These are phyloP conservation scores for Chymomyza procnemis DNA, from an alignment of 2,888 invertebrate species.

Conservation along the genomic window DNA sequence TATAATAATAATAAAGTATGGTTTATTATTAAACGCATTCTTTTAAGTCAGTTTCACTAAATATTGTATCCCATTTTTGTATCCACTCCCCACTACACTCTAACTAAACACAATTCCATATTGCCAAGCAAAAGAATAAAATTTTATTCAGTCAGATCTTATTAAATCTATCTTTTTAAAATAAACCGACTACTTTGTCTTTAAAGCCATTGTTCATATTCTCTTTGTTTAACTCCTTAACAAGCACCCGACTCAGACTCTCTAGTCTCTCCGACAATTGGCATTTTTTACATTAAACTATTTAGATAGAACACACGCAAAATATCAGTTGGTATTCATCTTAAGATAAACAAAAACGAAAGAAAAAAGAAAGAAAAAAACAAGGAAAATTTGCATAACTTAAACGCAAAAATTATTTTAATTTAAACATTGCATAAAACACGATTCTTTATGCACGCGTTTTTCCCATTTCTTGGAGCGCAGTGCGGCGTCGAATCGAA, in stretches of 20 bases:
- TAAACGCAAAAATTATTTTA: slow-evolving; percentile 57
- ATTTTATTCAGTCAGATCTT: not conserved
- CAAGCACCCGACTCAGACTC: not conserved
- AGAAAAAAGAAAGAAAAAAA: no score
- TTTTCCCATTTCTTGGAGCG: slow-evolving; percentile 30
- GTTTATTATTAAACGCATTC: no score
- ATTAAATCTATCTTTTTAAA: not conserved
- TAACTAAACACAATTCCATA: no score
- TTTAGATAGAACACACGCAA: not conserved
- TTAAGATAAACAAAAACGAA: slow-evolving; percentile 35
- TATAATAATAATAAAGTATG: no score
- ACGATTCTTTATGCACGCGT: slow-evolving; percentile 51
- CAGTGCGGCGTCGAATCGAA: not conserved
- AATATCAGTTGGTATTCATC: not conserved
- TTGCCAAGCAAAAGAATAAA: not conserved
- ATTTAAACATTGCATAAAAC: slow-evolving; percentile 60
- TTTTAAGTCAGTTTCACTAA: no score
- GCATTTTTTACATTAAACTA: not conserved
- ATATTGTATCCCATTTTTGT: no score
- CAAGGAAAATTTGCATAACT: slow-evolving; percentile 51
- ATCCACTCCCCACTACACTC: no score
- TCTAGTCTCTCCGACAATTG: not conserved
- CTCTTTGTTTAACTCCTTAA: not conserved
- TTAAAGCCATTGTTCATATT: not conserved
- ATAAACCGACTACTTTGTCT: not conserved